Base-by-base conservation (phyloP, 2,888 invertebrate genomes). In the Drosophila demipolita region DNA sequence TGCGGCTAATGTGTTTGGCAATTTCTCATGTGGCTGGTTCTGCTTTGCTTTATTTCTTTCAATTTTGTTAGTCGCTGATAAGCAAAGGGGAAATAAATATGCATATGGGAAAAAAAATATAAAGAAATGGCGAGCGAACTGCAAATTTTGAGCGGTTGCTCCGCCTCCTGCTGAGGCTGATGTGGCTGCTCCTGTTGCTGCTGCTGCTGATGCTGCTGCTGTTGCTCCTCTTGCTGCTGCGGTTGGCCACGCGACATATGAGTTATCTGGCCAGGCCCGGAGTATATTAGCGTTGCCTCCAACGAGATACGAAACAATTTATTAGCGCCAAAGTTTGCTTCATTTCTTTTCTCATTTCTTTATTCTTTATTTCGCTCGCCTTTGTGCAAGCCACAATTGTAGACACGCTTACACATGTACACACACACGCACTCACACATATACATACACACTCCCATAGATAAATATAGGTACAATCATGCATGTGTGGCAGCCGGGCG, bases 51-150 rank as follows among this genome's bases (percentile, higher is more conserved):
- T 85, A 81, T 81, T 86, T 77, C 76, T 42, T 66, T 68, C 64
- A 50, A 60, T 86, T 87, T 63, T 75, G 79, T 80, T 72, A 87
- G 71, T 71, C 71, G 79, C 87, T 90, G 92, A 91, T 91, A 91
- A 91, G 90, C 91, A 80, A 80, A 80, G 85, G 87, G 86, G 87
- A 90, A 87, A 91, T 89, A 91, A 90, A 91, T 91, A 91, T 87
- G 82, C 82, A 88, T 86, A 90, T 86, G 81, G 81, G 70, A 70
- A 78, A 79, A 78, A 52, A 49, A 29, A 29, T 6, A 29, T 29
- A 29, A 29, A 29, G 1, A 29, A 58, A 61, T 57, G 35, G 64
- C 50, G 17, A 29, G 36, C 29, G 12, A 42, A 20, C 57, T 40
- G 57, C 38, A 38, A 15, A n/a, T 48, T 40, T 32, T 40, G 36